Evolutionary conservation across 2,797 vertebrate genomes (phyloP), one percentile per base, ranked within the genome.

Genomic region (Borostomias antarcticus): DNA sequence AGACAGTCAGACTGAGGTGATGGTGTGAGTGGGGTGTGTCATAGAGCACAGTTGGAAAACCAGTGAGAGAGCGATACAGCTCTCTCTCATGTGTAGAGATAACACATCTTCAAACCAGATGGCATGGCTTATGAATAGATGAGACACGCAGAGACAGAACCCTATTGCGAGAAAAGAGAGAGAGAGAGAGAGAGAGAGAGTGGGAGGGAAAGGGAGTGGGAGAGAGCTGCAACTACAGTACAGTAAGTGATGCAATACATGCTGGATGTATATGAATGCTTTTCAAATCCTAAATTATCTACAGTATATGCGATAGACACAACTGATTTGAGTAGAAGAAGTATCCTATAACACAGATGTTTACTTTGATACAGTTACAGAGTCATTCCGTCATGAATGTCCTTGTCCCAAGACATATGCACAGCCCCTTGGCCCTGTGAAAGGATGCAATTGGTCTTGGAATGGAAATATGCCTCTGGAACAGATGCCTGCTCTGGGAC

Each of bases 61-160:
- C 35, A 35, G 3, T 11, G 6, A 25, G 11, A 9, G 19, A 21
- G 5, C 9, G 11, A 52, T 52, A 50, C 5, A 7, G 19, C 29
- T 35, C 29, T 57, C 29, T 19, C n/a, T 57, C 10, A 58, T 58
- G 35, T 25, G 56, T 26, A 58, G 54, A 35, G 19, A 58, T 32
- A 58, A 58, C 32, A 23, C 56, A 19, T 35, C 32, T 58, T 58
- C 33, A 58, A 35, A 37, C 32, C 56, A 58, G 56, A 21, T 37
- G 32, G n/a, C 19, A 21, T 37, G 32, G n/a, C 19, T 37, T 21
- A 15, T 58, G 32, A 58, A 58, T 58, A 58, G 23, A n/a, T 35
- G n/a, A 33, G 21, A 2, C 33, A 58, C 19, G 2, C n/a, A 33
- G 19, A 23, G 30, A 19, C 54, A 11, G 26, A 52, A 26, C n/a